Base-by-base conservation (phyloP, 2,113 vertebrate genomes). In the Toxotes chatareus region DNA sequence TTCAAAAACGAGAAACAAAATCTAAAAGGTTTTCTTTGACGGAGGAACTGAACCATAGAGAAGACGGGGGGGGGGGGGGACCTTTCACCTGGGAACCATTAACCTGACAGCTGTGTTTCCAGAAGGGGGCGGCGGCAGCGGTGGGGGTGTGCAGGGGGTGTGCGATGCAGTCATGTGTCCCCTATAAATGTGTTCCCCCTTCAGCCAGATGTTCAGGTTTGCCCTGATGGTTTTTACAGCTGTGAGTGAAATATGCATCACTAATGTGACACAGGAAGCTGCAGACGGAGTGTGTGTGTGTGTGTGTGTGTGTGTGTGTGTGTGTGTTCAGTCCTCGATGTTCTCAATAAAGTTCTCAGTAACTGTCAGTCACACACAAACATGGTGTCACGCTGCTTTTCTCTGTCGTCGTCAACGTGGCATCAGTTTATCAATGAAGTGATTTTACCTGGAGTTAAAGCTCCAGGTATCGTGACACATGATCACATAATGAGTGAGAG, bases 151-250 rank as follows among this genome's bases (percentile, higher is more conserved):
- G 65, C 42, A 16, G 4, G 2, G 63, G 13, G 61, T 46, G 75
- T 57, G 62, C 38, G 16, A 60, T 51, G 76, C 86, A 77, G 80
- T 89, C 90, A 89, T 90, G 89, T 88, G 89, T 88, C 72, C 53
- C 83, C 87, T 83, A 87, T 90, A 92, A 88, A 89, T 49, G 70
- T 60, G 64, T 32, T 23, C 65, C 74, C 76, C 36, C 42, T 21
- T 21, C 59, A 61, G 42, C 92, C 93, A 93, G 88, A 93, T 94
- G 92, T 86, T 73, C 47, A 81, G 79, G 88, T 83, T 62, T n/a
- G 42, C 71, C 7, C 49, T 67, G 84, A 90, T 88, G 76, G n/a
- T 19, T 90, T 80, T 79, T 19, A 76, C 92, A 92, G 90, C 86
- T 91, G 90, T 32, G 55, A 31, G 23, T 46, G 57, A 91, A 90